Evolutionary conservation across 1,140 invertebrate genomes (phyloP).

Genomic region (Catajapyx aquilonaris): DNA sequence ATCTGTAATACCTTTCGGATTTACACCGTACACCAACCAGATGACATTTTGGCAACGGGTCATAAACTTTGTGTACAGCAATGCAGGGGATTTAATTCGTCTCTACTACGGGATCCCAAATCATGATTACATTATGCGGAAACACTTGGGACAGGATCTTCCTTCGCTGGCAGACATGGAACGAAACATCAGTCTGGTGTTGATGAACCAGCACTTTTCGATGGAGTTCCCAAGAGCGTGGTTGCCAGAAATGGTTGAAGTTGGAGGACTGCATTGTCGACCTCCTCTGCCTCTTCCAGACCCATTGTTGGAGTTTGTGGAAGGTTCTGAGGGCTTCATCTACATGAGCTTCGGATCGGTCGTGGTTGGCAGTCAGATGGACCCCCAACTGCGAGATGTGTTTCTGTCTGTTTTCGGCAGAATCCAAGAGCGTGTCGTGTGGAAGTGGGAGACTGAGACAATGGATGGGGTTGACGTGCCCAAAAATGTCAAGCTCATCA

Average conservation of each 20-base stretch:
- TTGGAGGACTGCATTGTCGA: conserved; percentile 28
- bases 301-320: no score
- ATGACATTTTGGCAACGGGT: conserved; percentile 7
- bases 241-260: conserved; percentile 28
- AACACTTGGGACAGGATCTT: conserved; percentile 15
- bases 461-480: no score
- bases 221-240: conserved; percentile 27
- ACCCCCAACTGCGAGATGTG: no score
- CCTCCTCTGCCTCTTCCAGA: conserved; percentile 20
- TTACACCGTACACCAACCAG: not conserved
- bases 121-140: conserved; percentile 2
- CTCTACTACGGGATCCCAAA: conserved; percentile 8
- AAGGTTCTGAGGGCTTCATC: no score
- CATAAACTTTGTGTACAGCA: not conserved
- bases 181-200: conserved; percentile 28
- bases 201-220: conserved; percentile 31
- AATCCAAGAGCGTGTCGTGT: no score
- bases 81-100: not conserved
- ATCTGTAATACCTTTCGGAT: conserved; percentile 6
- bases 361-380: no score
- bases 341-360: no score
- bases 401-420: no score
- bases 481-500: no score
- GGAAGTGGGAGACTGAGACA: no score
- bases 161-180: conserved; percentile 13